Conservation (phyloP, 2,797 vertebrate species). For the Eulemur albifrons region DNA sequence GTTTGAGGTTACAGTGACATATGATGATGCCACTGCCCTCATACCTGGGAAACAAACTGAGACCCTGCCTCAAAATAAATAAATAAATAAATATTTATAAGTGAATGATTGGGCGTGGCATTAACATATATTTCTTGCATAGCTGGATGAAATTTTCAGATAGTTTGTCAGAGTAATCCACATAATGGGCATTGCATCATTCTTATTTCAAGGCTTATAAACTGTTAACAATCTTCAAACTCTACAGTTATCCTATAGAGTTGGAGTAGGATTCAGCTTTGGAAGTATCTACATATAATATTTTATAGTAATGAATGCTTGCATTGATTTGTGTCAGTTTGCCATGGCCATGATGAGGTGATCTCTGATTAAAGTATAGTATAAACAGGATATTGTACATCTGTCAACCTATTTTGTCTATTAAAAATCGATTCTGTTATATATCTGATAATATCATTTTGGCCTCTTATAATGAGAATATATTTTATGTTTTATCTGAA, state of each 20-base stretch:
- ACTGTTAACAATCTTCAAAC: background rate
- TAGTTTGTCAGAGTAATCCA: background rate
- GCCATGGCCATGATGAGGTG: background rate
- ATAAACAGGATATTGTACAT: background rate
- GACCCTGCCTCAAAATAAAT: background rate
- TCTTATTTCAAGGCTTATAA: background rate
- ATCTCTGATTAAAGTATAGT: background rate
- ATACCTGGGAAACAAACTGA: background rate
- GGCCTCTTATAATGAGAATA: background rate
- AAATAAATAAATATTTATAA: background rate
- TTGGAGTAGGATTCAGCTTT: background rate
- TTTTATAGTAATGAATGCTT: background rate
- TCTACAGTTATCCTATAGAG: background rate
- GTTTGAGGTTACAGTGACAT: background rate
- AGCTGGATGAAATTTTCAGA: background rate
- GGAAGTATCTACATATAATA: background rate
- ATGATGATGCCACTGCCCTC: background rate
- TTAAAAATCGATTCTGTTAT: background rate
- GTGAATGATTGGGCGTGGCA: background rate
- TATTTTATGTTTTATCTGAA: conserved; percentile 11
- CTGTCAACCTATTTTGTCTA: background rate
- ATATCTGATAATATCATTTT: background rate
- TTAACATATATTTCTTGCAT: background rate
- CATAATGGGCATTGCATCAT: background rate
- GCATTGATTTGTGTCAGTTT: background rate